A percentile compares a stretch with the other conserved stretches of the same genome.
Evolutionary conservation across 2,888 invertebrate species (phyloP).

Genomic region (Magallana nippona): DNA sequence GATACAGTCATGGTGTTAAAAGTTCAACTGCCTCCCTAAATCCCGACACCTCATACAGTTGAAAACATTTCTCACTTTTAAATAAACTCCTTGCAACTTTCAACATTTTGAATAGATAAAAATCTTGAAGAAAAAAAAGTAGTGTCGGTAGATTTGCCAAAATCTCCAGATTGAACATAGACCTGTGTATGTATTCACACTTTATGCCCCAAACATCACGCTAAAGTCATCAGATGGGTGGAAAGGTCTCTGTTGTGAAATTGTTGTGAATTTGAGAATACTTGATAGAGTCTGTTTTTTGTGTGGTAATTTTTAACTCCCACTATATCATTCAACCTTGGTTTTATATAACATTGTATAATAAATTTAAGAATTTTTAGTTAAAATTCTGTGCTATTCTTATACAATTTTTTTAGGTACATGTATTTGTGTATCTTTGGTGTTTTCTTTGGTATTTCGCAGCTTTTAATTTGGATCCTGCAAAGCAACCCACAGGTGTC

Average conservation of each 20-base stretch:
- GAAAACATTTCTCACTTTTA: conserved; percentile 35
- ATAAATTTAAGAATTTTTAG: no score
- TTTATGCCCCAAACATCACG: background rate
- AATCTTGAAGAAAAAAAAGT: conserved; percentile 17
- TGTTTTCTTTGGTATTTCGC: background rate
- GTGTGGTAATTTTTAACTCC: no score
- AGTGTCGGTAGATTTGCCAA: conserved; percentile 14
- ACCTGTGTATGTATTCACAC: background rate
- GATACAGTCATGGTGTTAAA: conserved; percentile 29
- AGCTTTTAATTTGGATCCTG: conserved; percentile 13
- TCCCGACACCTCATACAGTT: conserved; percentile 13
- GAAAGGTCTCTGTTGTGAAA: no score
- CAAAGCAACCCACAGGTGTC: background rate
- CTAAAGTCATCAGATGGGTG: no score
- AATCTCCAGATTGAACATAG: background rate
- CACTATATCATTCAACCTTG: no score
- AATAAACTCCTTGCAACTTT: conserved; percentile 32
- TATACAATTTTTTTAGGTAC: no score
- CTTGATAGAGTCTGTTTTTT: no score
- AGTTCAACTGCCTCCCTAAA: conserved; percentile 29
- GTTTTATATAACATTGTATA: no score
- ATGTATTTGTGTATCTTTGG: no score
- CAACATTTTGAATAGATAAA: conserved; percentile 28
- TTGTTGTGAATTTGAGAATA: no score
- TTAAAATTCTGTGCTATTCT: no score